Conservation (phyloP, 2,888 invertebrate genomes). For the Diogma glabrata region DNA sequence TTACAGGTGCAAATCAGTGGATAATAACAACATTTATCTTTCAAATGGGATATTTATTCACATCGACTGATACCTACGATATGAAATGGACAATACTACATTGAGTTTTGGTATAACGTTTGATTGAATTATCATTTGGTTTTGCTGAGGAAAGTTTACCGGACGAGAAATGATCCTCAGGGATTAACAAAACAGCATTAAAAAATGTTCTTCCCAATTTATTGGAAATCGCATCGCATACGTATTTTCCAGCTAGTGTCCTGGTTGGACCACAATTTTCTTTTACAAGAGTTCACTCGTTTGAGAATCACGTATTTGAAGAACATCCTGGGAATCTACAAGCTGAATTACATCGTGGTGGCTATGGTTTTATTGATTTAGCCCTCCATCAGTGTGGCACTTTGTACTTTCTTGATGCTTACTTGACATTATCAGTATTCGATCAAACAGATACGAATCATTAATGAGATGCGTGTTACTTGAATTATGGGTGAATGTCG, state of each 20-base stretch:
- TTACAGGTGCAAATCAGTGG: constrained; percentile 52
- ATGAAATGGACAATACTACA: constrained; percentile 98
- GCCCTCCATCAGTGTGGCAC: too few species aligned
- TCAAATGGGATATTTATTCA: constrained; percentile 70
- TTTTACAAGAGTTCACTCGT: too few species aligned
- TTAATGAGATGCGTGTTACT: too few species aligned
- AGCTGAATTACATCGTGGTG: too few species aligned
- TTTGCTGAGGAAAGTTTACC: constrained; percentile 63
- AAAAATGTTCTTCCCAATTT: constrained; percentile 52
- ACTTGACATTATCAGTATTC: too few species aligned
- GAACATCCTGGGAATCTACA: too few species aligned
- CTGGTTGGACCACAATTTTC: constrained; percentile 92
- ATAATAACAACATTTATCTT: constrained; percentile 63
- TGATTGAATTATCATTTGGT: constrained; percentile 78
- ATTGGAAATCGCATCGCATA: constrained; percentile 67
- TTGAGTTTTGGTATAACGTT: constrained; percentile 79
- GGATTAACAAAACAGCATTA: constrained; percentile 62
- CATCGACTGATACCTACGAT: constrained; percentile 77
- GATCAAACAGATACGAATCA: too few species aligned
- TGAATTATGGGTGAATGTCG: too few species aligned
- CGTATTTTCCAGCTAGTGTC: constrained; percentile 82
- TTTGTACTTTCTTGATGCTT: too few species aligned
- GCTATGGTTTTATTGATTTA: too few species aligned
- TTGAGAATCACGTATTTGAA: too few species aligned
- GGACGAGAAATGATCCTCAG: constrained; percentile 48